These are phyloP conservation scores for Kryptolebias ocellatus DNA, from an alignment of 2,797 vertebrate genomes.

Conservation along the genomic window DNA sequence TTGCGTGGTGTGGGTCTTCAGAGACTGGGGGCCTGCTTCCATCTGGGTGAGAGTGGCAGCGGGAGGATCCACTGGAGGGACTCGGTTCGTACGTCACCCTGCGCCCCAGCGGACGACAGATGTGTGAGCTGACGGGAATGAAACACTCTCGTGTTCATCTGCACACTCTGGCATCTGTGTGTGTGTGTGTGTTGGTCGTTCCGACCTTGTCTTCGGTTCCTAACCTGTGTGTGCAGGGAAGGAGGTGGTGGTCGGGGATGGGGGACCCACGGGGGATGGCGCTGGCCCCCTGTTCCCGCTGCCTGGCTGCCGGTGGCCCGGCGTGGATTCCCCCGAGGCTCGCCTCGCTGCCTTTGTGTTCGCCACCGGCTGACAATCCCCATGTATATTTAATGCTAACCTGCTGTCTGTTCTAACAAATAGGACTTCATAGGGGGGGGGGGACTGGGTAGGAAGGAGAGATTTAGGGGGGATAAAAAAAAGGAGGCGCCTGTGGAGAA, in stretches of 20 bases:
- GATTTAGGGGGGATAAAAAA: constrained; percentile 37
- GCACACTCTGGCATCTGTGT: constrained; percentile 64
- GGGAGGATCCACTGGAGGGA: constrained; percentile 65
- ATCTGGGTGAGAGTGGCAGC: constrained; percentile 67
- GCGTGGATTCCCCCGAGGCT: constrained; percentile 71
- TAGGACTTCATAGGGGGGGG: constrained; percentile 79
- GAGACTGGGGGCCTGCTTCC: constrained; percentile 66
- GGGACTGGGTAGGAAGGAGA: constrained; percentile 22
- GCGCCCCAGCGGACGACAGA: constrained; percentile 80
- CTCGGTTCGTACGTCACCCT: constrained; percentile 78
- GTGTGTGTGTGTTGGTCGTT: constrained; percentile 52
- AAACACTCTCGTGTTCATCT: constrained; percentile 34
- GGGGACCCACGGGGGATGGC: constrained; percentile 54
- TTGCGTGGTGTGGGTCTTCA: constrained; percentile 55
- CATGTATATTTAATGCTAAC: constrained; percentile 90
- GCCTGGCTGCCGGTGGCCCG: constrained; percentile 68
- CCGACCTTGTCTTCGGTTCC: constrained; percentile 66
- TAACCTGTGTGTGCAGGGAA: constrained; percentile 60
- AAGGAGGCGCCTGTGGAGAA: constrained; percentile 12
- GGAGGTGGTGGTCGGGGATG: constrained; percentile 38
- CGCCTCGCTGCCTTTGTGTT: constrained; percentile 81
- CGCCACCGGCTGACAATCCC: constrained; percentile 83
- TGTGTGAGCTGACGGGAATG: constrained; percentile 56
- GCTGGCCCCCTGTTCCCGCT: constrained; percentile 45
- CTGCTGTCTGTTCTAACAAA: constrained; percentile 89